Evolutionary conservation across 2,113 vertebrate genomes (phyloP).

Genomic region (Heliornis fulica): DNA sequence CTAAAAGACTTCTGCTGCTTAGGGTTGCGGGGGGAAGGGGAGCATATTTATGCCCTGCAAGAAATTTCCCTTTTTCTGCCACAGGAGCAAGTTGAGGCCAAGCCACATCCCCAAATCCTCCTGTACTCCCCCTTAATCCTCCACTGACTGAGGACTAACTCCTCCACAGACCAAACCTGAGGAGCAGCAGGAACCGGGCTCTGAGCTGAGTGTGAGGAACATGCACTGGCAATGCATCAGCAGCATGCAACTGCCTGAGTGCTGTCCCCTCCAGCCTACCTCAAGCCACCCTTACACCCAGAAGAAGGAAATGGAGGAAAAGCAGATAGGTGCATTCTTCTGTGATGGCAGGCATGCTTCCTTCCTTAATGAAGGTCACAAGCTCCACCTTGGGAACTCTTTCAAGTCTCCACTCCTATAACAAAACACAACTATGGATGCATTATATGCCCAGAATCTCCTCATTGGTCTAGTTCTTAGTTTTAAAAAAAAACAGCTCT

Average conservation of each 20-base stretch:
- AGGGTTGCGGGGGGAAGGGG: too few species aligned
- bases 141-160: background rate
- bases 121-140: background rate
- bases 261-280: fast-evolving
- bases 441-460: background rate
- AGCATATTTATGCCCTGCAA: background rate
- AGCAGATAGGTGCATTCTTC: background rate
- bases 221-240: background rate
- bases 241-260: background rate
- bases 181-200: background rate
- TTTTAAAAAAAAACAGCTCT: background rate
- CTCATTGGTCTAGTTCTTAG: background rate
- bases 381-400: background rate
- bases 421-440: background rate
- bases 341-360: background rate
- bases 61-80: background rate
- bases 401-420: background rate
- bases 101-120: fast-evolving
- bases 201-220: background rate
- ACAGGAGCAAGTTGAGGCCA: background rate
- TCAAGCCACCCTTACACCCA: background rate
- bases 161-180: background rate
- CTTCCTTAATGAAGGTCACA: background rate
- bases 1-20: background rate
- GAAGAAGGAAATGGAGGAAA: background rate